Base-by-base conservation (phyloP, 2,888 invertebrate species). In the Oligia latruncula region DNA sequence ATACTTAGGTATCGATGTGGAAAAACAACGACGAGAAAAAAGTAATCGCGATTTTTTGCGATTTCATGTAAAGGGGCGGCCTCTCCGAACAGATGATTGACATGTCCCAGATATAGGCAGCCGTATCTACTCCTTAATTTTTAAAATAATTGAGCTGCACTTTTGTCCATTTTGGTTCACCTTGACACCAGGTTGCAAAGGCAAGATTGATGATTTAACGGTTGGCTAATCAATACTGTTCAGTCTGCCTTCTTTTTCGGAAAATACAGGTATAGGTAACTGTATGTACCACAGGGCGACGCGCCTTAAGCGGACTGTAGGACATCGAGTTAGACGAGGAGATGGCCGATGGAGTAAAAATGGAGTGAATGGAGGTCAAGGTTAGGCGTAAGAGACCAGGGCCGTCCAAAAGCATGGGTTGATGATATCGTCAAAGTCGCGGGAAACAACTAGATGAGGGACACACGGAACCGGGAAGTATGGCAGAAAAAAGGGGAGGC, bases 111-210 rank as follows among this genome's bases (percentile, higher is more conserved):
- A 58, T 70, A 70, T 11, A 49, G 11, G 15, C 49, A 64, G 40
- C 62, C 15, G 62, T 6, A 62, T n/a, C 4, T 35, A 5, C 67
- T 52, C 60, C 43, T 55, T 62, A 62, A 6, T 75, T 80, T 40
- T 29, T 11, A 0, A 5, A 68, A 35, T 70, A 58, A 77, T 70
- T 65, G 64, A 58, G n/a, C 8, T 49, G 23, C 71, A 23, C 35
- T 83, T 83, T 70, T 58, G 49, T 60, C 13, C 58, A 65, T 60
- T 74, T 55, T 6, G 55, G 80, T 65, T 58, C 6, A 43, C 80
- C 80, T 81, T 77, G 83, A 70, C 77, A 77, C 15, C 58, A 49
- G 55, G 68, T 77, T 49, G 35, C 23, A 20, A 43, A 13, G 35
- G 60, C 20, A 74, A 35, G 35, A 74, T n/a, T 17, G 29, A 46